Base-by-base conservation (phyloP, 2,888 invertebrate species). In the Parnassius orleans region DNA sequence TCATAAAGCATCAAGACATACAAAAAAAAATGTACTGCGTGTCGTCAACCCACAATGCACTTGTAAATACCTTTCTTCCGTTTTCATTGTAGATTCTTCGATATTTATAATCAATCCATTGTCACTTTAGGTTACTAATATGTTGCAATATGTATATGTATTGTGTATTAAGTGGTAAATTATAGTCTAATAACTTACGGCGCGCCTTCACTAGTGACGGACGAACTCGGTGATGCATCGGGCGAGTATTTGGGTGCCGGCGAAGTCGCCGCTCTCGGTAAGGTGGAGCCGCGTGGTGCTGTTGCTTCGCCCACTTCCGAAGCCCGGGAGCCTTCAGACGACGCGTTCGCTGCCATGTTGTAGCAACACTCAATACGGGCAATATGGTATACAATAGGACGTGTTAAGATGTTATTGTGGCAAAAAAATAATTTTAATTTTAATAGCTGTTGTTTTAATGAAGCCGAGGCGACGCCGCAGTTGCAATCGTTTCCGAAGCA, bases 181-280 rank as follows among this genome's bases (percentile, higher is more conserved):
- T 10, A 48, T 48, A 0, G 9, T 7, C 9, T 46, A 43, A 50
- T 15, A 54, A 53, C 89, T 87, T 72, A 93, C 94, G 95, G 95
- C 62, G 94, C 94, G 68, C 95, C 95, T 75, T 97, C 97, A 75
- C 96, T 97, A 46, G 97, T 97, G 61, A 97, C 96, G 61, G 96
- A 96, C 68, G 96, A 97, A 78, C 96, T 96, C 68, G 96, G 97
- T 69, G 96, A 96, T 57, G 95, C 96, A 73, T 96, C 96, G 47
- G 96, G 96, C 61, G 95, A 95, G 85, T 94, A 96, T 87, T 96
- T 96, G 67, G 86, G 90, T 48, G 87, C 85, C 2, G 88, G 88
- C 24, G 87, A 87, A 1, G 88, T 86, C 1, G 87, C 92, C 2
- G 87, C 86, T 3, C 89, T 79, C 19, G 90, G 92, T 56, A 89